Base-by-base conservation (phyloP, 2,888 invertebrate genomes). In the Serripes groenlandicus region DNA sequence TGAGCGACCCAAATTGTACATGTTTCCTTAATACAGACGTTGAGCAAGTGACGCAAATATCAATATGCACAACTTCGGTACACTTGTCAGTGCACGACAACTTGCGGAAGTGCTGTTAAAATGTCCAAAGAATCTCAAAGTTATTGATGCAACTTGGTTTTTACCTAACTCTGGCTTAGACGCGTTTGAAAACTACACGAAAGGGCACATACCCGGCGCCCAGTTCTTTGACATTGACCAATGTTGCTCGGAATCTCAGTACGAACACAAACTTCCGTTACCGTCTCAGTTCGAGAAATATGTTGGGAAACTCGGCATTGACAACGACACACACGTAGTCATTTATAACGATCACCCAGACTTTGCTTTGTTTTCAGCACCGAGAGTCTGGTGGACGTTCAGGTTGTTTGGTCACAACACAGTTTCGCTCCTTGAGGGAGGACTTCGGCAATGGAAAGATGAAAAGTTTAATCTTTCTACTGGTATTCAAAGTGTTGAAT, bases 301-400 rank as follows among this genome's bases (percentile, higher is more conserved):
- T 88, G 92, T 92, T 15, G 90, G 92, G 4, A 85, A 86, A 21
- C 83, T 94, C 5, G 94, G 94, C 11, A 92, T 94, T 21, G 78
- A 83, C 69, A 92, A 92, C 71, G 56, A 89, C 26, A 91, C 92
- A 0, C 92, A 93, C 78, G 92, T 94, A 26, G 85, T 94, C 23
- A 87, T 93, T 3, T 94, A 94, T 88, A 93, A 94, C 81, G 91
- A 87, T 32, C 91, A 90, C 81, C 89, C 88, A 18, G 83, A 81
- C 11, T 88, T 89, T 83, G 92, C 91, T 1, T 66, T 92, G 35
- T 91, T 92, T 72, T 91, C 92, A 7, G 93, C 93, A 1, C 92
- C 89, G 15, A 73, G 94, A 34, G 91, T 91, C 5, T 94, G 94
- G 94, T 93, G 92, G 91, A 92, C 91, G 71, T 93, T 94, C 68